phyloP scores from a whole-genome alignment of 2,888 invertebrate species.

The Argynnis bischoffii region DNA sequence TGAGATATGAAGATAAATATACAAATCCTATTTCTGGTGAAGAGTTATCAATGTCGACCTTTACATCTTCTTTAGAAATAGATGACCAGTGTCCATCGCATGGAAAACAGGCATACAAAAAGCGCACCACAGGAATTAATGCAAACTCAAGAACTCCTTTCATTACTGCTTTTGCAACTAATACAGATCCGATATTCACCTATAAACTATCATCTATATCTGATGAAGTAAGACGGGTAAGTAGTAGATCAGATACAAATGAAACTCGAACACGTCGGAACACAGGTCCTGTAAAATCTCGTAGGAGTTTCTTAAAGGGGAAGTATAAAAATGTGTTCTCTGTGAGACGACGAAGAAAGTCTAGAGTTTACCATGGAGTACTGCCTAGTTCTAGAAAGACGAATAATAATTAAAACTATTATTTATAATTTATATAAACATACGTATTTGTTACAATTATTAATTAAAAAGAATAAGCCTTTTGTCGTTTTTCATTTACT shows the following conservation, averaged over 20 bases:
- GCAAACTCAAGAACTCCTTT: slow-evolving; percentile 49
- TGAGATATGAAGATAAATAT: slow-evolving; percentile 63
- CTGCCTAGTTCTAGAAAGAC: slow-evolving; percentile 25
- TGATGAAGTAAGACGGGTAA: slow-evolving; percentile 13
- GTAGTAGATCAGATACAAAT: slow-evolving; percentile 17
- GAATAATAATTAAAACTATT: slow-evolving; percentile 16
- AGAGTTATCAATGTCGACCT: slow-evolving; percentile 49
- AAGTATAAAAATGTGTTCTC: slow-evolving; percentile 60
- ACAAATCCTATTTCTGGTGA: slow-evolving; percentile 51
- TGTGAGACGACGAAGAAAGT: slow-evolving; percentile 53
- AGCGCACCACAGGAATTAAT: slow-evolving; percentile 46
- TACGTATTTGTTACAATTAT: neutral
- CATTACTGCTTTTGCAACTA: slow-evolving; percentile 49
- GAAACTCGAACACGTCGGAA: slow-evolving; percentile 27
- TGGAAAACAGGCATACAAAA: slow-evolving; percentile 41
- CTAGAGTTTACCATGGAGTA: slow-evolving; percentile 40
- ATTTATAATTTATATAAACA: neutral
- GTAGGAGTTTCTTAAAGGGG: slow-evolving; percentile 51
- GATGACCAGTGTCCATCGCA: slow-evolving; percentile 57
- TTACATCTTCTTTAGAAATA: slow-evolving; percentile 52
- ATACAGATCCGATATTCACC: slow-evolving; percentile 37
- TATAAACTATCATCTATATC: slow-evolving; percentile 33
- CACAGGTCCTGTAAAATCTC: slow-evolving; percentile 46
- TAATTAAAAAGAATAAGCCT: neutral
- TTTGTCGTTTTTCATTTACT: too few species aligned